Evolutionary conservation across 2,888 invertebrate species (phyloP).

Genomic region (Drosophila colorata): DNA sequence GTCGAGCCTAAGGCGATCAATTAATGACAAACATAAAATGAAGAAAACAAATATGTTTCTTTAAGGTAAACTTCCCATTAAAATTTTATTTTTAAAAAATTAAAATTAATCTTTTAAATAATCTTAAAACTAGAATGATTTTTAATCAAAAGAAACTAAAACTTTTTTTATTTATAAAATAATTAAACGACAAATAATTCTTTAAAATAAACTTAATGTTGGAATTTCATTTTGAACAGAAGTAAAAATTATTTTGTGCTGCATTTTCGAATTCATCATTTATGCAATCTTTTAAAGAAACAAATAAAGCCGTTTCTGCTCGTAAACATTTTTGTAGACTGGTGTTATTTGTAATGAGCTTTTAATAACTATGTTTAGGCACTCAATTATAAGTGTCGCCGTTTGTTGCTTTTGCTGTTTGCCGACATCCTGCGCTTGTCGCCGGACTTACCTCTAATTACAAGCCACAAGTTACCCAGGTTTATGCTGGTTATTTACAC

Average conservation of each 20-base stretch:
- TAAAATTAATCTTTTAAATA: no score
- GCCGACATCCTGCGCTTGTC: conserved; percentile 1
- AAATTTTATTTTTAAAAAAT: no score
- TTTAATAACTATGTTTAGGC: conserved; percentile 66
- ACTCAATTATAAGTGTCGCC: conserved; percentile 12
- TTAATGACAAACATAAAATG: no score
- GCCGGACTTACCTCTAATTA: conserved; percentile 79
- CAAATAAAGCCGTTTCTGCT: background rate
- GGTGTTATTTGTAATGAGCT: conserved; percentile 48
- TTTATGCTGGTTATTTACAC: conserved; percentile 60
- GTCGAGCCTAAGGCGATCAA: no score
- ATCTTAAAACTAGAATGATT: no score
- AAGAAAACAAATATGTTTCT: no score
- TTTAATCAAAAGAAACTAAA: no score
- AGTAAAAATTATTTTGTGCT: background rate
- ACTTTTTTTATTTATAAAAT: no score
- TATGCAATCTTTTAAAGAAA: background rate
- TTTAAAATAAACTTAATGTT: no score
- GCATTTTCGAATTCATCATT: background rate
- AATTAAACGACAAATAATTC: no score
- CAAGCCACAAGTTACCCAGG: conserved; percentile 84
- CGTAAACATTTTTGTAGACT: conserved; percentile 9
- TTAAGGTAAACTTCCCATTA: no score
- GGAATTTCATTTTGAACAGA: no score
- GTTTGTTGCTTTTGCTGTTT: conserved; percentile 26